Percentiles rank a stretch among this genome's conserved stretches.
phyloP scores from a whole-genome alignment of 2,113 vertebrate genomes.

The Peromyscus maniculatus region DNA sequence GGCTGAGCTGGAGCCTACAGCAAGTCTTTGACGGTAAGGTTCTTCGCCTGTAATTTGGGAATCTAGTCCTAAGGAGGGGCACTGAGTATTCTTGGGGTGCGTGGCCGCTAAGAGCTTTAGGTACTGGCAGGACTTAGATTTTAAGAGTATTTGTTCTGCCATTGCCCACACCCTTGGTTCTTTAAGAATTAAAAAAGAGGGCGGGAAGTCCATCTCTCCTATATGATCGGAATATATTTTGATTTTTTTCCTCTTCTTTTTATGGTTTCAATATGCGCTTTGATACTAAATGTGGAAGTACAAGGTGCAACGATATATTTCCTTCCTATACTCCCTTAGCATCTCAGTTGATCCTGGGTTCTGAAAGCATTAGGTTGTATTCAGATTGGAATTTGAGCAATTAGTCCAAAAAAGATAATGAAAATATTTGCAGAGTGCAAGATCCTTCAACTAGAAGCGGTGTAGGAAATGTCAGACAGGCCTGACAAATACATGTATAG shows the following conservation, averaged over 20 bases:
- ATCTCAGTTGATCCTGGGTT: slow-evolving; percentile 23
- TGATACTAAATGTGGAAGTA: slow-evolving; percentile 84
- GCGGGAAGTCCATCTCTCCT: slow-evolving; percentile 73
- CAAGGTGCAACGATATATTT: slow-evolving; percentile 75
- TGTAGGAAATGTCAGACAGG: slow-evolving; percentile 13
- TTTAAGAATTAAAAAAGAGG: slow-evolving; percentile 49
- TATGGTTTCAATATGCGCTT: slow-evolving; percentile 90
- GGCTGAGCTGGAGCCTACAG: slow-evolving; percentile 87
- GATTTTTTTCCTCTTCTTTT: slow-evolving; percentile 84
- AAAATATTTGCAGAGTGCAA: neutral
- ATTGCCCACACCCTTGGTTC: slow-evolving; percentile 67
- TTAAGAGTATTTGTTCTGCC: slow-evolving; percentile 77
- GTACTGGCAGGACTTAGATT: slow-evolving; percentile 70
- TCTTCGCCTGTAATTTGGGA: slow-evolving; percentile 82
- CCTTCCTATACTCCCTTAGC: neutral
- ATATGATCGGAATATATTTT: slow-evolving; percentile 84
- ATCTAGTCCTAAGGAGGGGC: slow-evolving; percentile 77
- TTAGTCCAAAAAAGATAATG: slow-evolving; percentile 30
- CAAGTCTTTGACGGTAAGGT: slow-evolving; percentile 87
- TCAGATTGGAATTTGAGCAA: slow-evolving; percentile 44
- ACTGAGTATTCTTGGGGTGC: slow-evolving; percentile 75
- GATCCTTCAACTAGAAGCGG: neutral
- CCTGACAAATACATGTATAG: neutral
- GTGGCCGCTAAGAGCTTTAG: slow-evolving; percentile 52
- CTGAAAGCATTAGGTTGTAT: slow-evolving; percentile 43